Conservation (phyloP, 2,113 vertebrate species). For the Anarhynchus alexandrinus region DNA sequence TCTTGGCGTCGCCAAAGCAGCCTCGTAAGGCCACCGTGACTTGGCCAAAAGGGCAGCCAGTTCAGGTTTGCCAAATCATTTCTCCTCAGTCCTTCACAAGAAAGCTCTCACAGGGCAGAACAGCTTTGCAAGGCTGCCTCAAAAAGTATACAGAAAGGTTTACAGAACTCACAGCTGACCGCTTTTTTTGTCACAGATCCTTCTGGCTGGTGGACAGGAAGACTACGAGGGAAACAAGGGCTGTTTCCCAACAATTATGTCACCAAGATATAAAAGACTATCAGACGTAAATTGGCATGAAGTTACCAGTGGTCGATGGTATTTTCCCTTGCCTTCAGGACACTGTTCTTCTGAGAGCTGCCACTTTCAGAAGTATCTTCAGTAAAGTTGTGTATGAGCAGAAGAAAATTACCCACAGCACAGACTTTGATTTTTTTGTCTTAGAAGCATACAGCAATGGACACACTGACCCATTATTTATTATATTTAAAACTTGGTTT, state of each 20-base stretch:
- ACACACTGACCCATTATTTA: constrained; percentile 89
- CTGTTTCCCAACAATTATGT: constrained; percentile 99
- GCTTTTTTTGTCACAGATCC: constrained; percentile 75
- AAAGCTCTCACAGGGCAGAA: neutral
- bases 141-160: neutral
- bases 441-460: neutral
- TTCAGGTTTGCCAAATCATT: neutral
- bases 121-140: neutral
- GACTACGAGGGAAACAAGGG: constrained; percentile 94
- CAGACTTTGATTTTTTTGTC: neutral
- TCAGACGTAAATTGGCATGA: neutral
- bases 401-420: neutral
- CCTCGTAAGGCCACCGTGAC: neutral
- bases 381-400: neutral
- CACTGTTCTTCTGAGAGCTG: neutral
- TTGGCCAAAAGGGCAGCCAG: neutral
- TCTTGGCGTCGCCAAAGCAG: neutral
- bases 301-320: neutral
- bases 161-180: neutral
- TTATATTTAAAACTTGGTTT: constrained; percentile 90
- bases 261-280: constrained; percentile 83
- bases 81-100: neutral
- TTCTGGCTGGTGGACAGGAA: constrained; percentile 97
- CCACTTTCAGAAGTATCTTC: neutral
- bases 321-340: neutral